phyloP scores from a whole-genome alignment of 2,797 vertebrate species.

The Toxotes lorentzi region DNA sequence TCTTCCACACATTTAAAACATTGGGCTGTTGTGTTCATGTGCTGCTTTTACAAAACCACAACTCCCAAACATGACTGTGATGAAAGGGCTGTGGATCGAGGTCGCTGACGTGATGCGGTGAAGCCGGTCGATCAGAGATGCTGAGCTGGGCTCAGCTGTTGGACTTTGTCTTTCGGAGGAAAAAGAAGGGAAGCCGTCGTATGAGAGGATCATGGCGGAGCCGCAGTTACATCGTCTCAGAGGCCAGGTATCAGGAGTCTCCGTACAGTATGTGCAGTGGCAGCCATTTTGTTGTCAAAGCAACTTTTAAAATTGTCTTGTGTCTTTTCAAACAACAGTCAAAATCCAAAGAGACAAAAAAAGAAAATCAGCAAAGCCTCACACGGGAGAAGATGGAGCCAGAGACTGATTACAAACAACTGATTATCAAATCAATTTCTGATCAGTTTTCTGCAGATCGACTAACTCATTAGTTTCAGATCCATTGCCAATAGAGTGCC shows the following conservation, averaged over 20 bases:
- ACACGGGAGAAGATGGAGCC: too few relatives aligned
- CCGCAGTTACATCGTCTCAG: slow-evolving; percentile 45
- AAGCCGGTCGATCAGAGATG: slow-evolving; percentile 58
- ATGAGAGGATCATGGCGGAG: slow-evolving; percentile 40
- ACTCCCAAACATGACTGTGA: accelerated
- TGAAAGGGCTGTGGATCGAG: too few relatives aligned
- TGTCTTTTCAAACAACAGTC: too few relatives aligned
- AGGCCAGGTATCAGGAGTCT: slow-evolving; percentile 36
- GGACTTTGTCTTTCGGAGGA: slow-evolving; percentile 76
- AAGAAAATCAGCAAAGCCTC: too few relatives aligned
- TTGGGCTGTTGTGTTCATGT: too few relatives aligned
- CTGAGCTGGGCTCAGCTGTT: slow-evolving; percentile 79
- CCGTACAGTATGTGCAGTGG: not conserved
- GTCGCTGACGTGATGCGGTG: not conserved
- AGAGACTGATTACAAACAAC: too few relatives aligned
- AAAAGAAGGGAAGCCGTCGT: not conserved
- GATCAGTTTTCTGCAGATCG: too few relatives aligned
- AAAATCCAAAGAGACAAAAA: too few relatives aligned
- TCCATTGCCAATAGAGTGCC: too few relatives aligned
- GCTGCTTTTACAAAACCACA: not conserved
- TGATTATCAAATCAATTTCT: too few relatives aligned
- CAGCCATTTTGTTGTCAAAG: not conserved
- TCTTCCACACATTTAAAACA: not conserved
- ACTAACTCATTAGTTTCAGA: too few relatives aligned
- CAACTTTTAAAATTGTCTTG: too few relatives aligned